Base-by-base conservation (phyloP, 2,797 vertebrate species). In the Galaxias olidus region DNA sequence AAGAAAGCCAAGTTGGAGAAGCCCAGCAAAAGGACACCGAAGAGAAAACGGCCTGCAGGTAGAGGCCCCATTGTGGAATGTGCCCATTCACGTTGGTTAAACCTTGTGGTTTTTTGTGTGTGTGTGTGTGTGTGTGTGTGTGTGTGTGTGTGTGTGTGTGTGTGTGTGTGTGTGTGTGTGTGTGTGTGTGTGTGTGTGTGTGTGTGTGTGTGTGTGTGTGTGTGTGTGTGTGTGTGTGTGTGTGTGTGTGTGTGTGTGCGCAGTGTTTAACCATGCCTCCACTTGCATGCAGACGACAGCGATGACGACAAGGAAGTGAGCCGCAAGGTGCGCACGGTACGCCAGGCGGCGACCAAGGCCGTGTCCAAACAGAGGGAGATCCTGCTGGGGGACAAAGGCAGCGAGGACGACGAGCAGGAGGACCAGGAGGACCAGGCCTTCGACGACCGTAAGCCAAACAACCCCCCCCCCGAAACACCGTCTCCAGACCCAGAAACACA, bases 351-450 rank as follows among this genome's bases (percentile, higher is more conserved):
- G 0, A 96, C 97, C 63, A 99, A 99, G 91, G 97, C 97, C 0
- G 97, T 94, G 74, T 98, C 96, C 49, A 99, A 98, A 88, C 97
- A 99, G 84, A 89, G 97, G 76, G 97, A 99, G 89, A 99, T 98
- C 90, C 91, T 99, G 50, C 89, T 98, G 87, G 97, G 95, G 1
- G 96, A 97, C 0, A 94, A 89, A 43, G 97, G 96, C 9, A 99
- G 97, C 8, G 97, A 98, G 84, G 97, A 99, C 1, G 97, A 98
- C 46, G 95, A 95, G 20, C 93, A 93, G 0, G 96, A 97, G 50
- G 96, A 97, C 51, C 94, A 96, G 7, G 96, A 97, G 72, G 91
- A 90, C 3, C 30, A 30, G 77, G 66, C 93, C 19, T 95, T 93
- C 77, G 73, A 94, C 66, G 97, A 98, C 79, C 95, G 97, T 99